Base-by-base conservation (phyloP, 2,888 invertebrate species). In the Drosophila buzzatii region DNA sequence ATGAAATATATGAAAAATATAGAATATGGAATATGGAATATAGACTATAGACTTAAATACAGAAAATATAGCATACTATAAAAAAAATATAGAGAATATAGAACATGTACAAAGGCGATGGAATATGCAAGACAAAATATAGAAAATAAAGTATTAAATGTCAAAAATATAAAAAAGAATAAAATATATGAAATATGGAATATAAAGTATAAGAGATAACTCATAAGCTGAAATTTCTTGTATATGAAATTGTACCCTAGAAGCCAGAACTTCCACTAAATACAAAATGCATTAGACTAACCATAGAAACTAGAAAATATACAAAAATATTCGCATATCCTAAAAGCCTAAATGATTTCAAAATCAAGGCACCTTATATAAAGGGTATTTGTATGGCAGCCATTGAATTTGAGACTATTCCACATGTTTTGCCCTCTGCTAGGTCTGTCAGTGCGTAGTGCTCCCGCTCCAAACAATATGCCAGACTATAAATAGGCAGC, bases 401-500 rank as follows among this genome's bases (percentile, higher is more conserved):
- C 23, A 20, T 41, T 44, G 33, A 47, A 64, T 61, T 56, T 55
- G 41, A 35, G 59, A 42, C 9, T 49, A 47, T 33, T 63, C 63
- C 70, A 71, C 31, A 71, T 71, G 64, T 52, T 53, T 53, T 53
- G 55, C 70, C 56, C 62, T 56, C 42, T 70, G 76, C 59, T 49
- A 47, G 56, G 52, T 60, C 66, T 53, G 65, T 66, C 70, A 65
- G 65, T 73, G 51, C 31, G 37, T 58, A 44, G 55, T 27, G 27
- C 52, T 45, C 45, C 27, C 44, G 37, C 45, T 37, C 20, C 41
- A 14, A 16, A 52, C 39, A 39, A 57, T 44, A 56, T 63, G 14
- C 23, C 52, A 9, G 60, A 16, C 51, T 77, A 77, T 60, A 77
- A 77, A 76, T 73, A 76, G 60, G 41, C 45, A 10, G 6, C 41